Conservation (phyloP, 1,140 invertebrate genomes). For the Colletes gigas region DNA sequence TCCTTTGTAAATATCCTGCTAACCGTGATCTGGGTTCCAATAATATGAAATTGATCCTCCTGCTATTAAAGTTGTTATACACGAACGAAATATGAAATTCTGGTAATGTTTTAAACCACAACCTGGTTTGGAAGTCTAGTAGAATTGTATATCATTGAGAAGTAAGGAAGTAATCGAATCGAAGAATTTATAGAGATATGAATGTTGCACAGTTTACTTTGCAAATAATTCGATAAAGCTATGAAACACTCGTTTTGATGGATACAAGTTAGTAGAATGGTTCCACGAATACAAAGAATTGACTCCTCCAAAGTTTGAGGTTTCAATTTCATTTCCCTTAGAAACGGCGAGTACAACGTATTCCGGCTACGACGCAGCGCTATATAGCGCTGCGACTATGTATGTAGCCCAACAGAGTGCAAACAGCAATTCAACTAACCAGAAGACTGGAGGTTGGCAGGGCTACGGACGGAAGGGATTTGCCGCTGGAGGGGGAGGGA, state of each 20-base stretch:
- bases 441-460: slow-evolving; percentile 85
- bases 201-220: background rate
- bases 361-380: slow-evolving; percentile 93
- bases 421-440: slow-evolving; percentile 83
- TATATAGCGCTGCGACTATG: slow-evolving; percentile 96
- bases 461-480: slow-evolving; percentile 86
- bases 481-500: slow-evolving; percentile 82
- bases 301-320: slow-evolving; percentile 75
- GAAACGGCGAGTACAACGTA: slow-evolving; percentile 84
- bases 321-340: slow-evolving; percentile 79
- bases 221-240: slow-evolving; percentile 8
- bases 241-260: slow-evolving; percentile 21
- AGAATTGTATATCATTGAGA: slow-evolving; percentile 1
- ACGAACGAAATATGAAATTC: slow-evolving; percentile 20
- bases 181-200: background rate
- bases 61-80: slow-evolving; percentile 56
- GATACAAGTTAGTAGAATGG: slow-evolving; percentile 41
- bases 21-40: slow-evolving; percentile 66
- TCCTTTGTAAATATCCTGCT: slow-evolving; percentile 40
- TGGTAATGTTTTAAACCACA: slow-evolving; percentile 43
- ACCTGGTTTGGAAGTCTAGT: slow-evolving; percentile 39
- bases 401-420: slow-evolving; percentile 92
- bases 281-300: slow-evolving; percentile 57
- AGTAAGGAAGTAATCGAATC: background rate
- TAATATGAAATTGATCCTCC: slow-evolving; percentile 79